Conservation (phyloP, 2,888 invertebrate genomes). For the Conomelus anceps region DNA sequence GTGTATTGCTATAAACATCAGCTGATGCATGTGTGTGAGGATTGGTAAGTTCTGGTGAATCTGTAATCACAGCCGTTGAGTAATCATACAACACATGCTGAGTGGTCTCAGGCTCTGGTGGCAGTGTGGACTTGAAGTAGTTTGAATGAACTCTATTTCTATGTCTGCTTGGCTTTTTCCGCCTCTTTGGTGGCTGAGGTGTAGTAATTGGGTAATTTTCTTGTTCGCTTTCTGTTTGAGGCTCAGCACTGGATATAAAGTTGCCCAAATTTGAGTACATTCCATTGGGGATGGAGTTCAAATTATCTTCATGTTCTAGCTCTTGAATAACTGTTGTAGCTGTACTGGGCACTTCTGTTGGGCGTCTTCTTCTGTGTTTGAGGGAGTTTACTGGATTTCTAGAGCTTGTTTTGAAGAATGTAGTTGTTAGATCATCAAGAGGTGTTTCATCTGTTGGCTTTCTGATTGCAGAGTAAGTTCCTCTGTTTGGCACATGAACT, state of each 20-base stretch:
- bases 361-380: slow-evolving; percentile 21
- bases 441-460: slow-evolving; percentile 9
- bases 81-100: background rate
- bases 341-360: slow-evolving; percentile 15
- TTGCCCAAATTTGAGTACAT: background rate
- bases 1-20: background rate
- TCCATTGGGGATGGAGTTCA: background rate
- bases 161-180: slow-evolving; percentile 19
- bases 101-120: slow-evolving; percentile 19
- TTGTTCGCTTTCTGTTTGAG: background rate
- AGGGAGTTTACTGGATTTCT: background rate
- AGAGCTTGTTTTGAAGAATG: background rate
- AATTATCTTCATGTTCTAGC: background rate
- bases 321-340: background rate
- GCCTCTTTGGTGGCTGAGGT: slow-evolving; percentile 13
- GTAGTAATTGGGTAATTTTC: slow-evolving; percentile 12
- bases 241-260: background rate
- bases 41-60: background rate
- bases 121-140: slow-evolving; percentile 20
- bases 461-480: background rate
- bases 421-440: background rate
- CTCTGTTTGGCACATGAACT: background rate
- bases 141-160: slow-evolving; percentile 9
- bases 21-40: background rate
- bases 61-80: background rate